Evolutionary conservation across 30 jellyfish, hydroid and myxozoan genomes (phyloP).

Genomic region (Turritopsis rubra): DNA sequence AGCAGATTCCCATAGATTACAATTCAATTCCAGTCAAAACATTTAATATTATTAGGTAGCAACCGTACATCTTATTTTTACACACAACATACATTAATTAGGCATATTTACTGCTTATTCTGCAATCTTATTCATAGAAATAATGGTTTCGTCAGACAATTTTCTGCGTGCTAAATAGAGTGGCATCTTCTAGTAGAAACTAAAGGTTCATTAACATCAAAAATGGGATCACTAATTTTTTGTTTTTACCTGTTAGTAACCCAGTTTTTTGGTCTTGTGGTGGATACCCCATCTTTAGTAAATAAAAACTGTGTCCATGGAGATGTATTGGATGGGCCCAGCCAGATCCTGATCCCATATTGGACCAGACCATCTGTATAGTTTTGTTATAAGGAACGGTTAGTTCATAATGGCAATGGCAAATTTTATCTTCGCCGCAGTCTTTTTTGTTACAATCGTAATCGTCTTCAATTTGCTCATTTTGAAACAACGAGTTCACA

Average conservation of each 20-base stretch:
- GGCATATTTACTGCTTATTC: no score
- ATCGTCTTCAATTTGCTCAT: slow-evolving; percentile 35
- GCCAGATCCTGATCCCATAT: slow-evolving; percentile 63
- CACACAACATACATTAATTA: no score
- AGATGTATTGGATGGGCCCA: slow-evolving; percentile 94
- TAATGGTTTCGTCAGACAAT: no score
- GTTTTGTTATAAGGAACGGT: slow-evolving; percentile 75
- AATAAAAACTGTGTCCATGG: slow-evolving; percentile 88
- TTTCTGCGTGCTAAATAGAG: no score
- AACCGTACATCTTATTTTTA: no score
- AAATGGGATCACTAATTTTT: no score
- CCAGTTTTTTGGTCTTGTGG: slow-evolving; percentile 58
- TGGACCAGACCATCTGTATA: slow-evolving; percentile 64
- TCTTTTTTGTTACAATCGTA: slow-evolving; percentile 43
- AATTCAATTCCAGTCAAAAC: no score
- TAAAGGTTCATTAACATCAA: no score
- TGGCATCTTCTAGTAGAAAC: no score
- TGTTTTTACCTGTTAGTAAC: slow-evolving; percentile 28
- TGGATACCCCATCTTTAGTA: slow-evolving; percentile 76
- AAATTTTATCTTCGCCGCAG: slow-evolving; percentile 55
- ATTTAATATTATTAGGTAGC: no score
- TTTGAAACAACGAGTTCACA: slow-evolving; percentile 45
- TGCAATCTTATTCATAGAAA: no score
- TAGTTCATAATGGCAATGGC: slow-evolving; percentile 38
- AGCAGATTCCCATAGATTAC: no score